A percentile compares a stretch with the other conserved stretches of the same genome.
These are phyloP conservation scores for Xiphydria camelus DNA, from an alignment of 2,888 invertebrate genomes.

Conservation along the genomic window DNA sequence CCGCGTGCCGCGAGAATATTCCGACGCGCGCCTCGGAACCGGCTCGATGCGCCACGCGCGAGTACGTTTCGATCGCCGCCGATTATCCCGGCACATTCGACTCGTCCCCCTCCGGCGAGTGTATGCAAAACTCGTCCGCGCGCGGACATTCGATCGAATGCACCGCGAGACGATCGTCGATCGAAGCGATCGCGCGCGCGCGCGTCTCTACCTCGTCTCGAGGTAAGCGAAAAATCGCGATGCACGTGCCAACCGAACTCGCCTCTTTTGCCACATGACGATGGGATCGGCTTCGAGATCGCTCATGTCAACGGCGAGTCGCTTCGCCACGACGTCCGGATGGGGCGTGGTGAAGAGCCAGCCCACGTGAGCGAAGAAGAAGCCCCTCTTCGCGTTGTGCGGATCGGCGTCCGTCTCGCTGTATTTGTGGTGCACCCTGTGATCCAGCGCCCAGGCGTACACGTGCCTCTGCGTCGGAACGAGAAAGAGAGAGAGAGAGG, in stretches of 20 bases:
- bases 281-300: conserved; percentile 75
- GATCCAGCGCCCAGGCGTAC: conserved; percentile 85
- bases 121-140: too few relatives aligned
- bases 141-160: too few relatives aligned
- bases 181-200: too few relatives aligned
- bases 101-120: too few relatives aligned
- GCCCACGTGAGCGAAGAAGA: conserved; percentile 90
- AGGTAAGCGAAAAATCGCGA: not conserved
- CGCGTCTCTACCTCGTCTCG: too few relatives aligned
- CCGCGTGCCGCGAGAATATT: too few relatives aligned
- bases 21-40: too few relatives aligned
- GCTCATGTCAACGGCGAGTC: conserved; percentile 69
- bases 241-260: conserved; percentile 14
- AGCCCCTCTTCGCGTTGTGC: conserved; percentile 81
- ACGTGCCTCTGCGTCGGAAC: conserved; percentile 70
- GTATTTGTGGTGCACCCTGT: conserved; percentile 87
- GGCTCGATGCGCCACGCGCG: too few relatives aligned
- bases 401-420: conserved; percentile 86
- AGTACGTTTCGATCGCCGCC: too few relatives aligned
- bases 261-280: conserved; percentile 77
- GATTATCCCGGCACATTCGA: too few relatives aligned
- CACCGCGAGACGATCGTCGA: too few relatives aligned
- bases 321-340: conserved; percentile 72
- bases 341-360: conserved; percentile 88
- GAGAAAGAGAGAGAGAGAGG: not conserved